Conservation (phyloP, 2,113 vertebrate species). For the Poecilia latipinna region DNA sequence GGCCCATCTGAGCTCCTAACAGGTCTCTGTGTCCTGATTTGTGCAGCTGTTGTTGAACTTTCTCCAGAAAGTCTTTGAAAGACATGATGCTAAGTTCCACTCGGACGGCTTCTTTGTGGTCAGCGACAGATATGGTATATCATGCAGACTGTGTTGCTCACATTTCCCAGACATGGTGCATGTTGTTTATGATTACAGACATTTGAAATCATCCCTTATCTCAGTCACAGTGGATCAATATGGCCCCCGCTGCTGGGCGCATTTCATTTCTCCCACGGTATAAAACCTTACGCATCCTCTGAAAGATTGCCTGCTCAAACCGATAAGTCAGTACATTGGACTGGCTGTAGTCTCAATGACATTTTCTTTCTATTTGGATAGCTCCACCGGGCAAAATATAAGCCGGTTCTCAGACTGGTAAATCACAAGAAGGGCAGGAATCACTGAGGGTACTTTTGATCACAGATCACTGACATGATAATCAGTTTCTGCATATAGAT, state of each 20-base stretch:
- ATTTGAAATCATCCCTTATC: constrained; percentile 52
- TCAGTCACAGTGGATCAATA: constrained; percentile 60
- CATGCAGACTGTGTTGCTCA: constrained; percentile 29
- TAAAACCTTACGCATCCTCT: constrained; percentile 25
- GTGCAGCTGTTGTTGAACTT: neutral
- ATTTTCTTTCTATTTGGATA: neutral
- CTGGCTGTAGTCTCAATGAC: neutral
- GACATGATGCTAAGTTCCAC: constrained; percentile 7
- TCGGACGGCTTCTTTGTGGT: constrained; percentile 2
- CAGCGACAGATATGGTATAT: constrained; percentile 26
- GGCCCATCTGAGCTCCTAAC: neutral
- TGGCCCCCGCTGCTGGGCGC: constrained; percentile 44
- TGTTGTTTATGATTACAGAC: constrained; percentile 51
- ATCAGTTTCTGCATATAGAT: constrained; percentile 34
- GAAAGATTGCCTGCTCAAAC: constrained; percentile 7
- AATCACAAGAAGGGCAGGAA: constrained; percentile 24
- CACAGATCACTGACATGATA: constrained; percentile 48
- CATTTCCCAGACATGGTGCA: constrained; percentile 14
- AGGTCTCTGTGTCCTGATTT: neutral
- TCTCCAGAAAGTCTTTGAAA: constrained; percentile 6
- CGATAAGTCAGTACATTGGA: neutral
- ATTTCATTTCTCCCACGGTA: constrained; percentile 45
- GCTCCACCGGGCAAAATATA: neutral
- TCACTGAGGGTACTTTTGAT: constrained; percentile 33
- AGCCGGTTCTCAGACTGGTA: constrained; percentile 28